Conservation (phyloP, 2,797 vertebrate genomes). For the Tympanoctomys barrerae region DNA sequence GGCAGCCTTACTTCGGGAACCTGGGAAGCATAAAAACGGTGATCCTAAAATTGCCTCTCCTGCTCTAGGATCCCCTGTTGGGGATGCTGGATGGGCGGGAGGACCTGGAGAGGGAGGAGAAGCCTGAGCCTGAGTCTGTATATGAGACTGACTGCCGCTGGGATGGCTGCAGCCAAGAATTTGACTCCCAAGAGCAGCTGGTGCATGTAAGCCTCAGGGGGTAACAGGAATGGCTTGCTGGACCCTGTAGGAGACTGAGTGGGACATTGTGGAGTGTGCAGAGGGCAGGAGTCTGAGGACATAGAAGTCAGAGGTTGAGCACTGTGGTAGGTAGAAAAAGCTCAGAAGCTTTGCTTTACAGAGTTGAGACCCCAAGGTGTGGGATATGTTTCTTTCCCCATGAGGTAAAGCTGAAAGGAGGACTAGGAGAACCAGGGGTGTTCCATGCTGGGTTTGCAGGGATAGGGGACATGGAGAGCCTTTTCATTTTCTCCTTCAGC, state of each 20-base stretch:
- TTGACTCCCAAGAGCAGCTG: conserved; percentile 98
- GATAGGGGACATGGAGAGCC: background rate
- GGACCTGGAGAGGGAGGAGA: conserved; percentile 97
- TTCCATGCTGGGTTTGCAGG: background rate
- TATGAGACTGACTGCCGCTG: conserved; percentile 99
- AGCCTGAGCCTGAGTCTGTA: conserved; percentile 94
- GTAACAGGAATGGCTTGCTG: conserved; percentile 47
- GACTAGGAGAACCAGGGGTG: background rate
- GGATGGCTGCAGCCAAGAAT: conserved; percentile 98
- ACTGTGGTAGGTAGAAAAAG: background rate
- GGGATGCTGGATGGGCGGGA: conserved; percentile 95
- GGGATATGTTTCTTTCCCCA: background rate
- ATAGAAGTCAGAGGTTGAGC: background rate
- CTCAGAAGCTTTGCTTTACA: background rate
- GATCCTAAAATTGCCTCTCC: background rate
- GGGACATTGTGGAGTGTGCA: background rate
- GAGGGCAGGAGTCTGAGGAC: background rate
- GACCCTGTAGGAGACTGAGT: background rate
- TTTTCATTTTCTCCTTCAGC: conserved; percentile 87
- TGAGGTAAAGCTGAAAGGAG: background rate
- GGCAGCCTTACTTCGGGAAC: background rate
- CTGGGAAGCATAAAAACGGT: background rate
- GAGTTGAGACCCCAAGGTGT: background rate
- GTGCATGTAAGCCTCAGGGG: conserved; percentile 94
- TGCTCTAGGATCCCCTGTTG: conserved; percentile 93